Evolutionary conservation across 2,888 invertebrate species (phyloP).

Genomic region (Dasypogon diadema): DNA sequence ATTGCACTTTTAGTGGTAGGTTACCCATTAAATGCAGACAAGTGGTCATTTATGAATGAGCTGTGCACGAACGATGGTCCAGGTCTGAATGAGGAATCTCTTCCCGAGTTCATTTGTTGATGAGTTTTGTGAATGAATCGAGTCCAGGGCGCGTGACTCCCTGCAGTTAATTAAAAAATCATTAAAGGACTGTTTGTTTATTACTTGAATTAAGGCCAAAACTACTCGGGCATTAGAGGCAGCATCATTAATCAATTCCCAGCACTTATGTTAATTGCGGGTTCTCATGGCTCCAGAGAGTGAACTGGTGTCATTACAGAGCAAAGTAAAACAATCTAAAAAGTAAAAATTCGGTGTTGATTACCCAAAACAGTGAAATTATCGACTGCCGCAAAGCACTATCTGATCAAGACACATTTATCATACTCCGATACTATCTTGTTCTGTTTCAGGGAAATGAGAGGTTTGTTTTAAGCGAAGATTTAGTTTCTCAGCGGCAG

Average conservation of each 20-base stretch:
- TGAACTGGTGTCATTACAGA: background rate
- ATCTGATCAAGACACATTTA: slow-evolving; percentile 33
- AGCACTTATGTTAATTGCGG: background rate
- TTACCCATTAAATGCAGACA: slow-evolving; percentile 42
- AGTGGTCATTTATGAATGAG: slow-evolving; percentile 42
- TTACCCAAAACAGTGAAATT: background rate
- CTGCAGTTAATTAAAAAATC: slow-evolving; percentile 38
- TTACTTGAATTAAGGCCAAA: slow-evolving; percentile 26
- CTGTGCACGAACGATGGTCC: slow-evolving; percentile 15
- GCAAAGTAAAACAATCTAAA: no score
- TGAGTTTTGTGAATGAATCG: background rate
- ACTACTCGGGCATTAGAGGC: slow-evolving; percentile 5
- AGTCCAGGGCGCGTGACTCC: slow-evolving; percentile 24
- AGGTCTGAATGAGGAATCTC: background rate
- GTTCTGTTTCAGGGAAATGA: slow-evolving; percentile 31
- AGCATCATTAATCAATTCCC: slow-evolving; percentile 26
- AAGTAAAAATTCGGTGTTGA: no score
- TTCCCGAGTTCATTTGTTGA: slow-evolving; percentile 10
- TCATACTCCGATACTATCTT: slow-evolving; percentile 41
- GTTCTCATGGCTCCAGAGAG: background rate
- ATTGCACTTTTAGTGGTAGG: slow-evolving; percentile 48
- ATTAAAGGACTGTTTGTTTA: slow-evolving; percentile 49
- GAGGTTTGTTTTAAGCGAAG: slow-evolving; percentile 22
- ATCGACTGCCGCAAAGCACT: background rate
- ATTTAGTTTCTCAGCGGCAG: background rate